These are phyloP conservation scores for Junco hyemalis DNA, from an alignment of 2,113 vertebrate genomes.

Conservation along the genomic window DNA sequence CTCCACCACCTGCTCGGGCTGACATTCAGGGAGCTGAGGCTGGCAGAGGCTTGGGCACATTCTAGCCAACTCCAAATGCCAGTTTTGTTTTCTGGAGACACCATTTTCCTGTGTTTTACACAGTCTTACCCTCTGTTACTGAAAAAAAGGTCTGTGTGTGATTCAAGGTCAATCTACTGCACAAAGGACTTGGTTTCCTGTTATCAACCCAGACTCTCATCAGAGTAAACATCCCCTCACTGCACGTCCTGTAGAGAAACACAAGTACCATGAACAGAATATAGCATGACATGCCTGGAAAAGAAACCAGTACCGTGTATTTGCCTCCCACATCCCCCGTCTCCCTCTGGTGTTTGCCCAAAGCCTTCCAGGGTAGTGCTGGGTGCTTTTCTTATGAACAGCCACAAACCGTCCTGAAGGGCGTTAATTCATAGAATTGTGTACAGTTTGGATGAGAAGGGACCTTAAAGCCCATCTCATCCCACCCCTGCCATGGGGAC, in stretches of 20 bases:
- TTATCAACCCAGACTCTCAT: slow-evolving; percentile 67
- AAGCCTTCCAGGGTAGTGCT: not conserved
- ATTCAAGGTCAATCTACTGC: slow-evolving; percentile 43
- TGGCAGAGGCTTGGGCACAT: slow-evolving; percentile 23
- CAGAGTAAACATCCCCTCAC: slow-evolving; percentile 27
- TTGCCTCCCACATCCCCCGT: not conserved
- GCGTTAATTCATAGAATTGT: not conserved
- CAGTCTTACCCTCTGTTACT: slow-evolving; percentile 51
- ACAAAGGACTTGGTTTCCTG: slow-evolving; percentile 66
- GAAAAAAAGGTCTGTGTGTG: slow-evolving; percentile 54
- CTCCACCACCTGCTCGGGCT: slow-evolving; percentile 42
- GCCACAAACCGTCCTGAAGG: not conserved
- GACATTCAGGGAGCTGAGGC: slow-evolving; percentile 46
- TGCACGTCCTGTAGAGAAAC: slow-evolving; percentile 41
- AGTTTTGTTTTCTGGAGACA: slow-evolving; percentile 55
- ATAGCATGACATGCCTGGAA: not conserved
- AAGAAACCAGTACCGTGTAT: not conserved
- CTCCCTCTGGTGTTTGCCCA: not conserved
- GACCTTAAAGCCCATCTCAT: not conserved
- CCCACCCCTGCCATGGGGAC: not conserved
- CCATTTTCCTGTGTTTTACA: slow-evolving; percentile 42
- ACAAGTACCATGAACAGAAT: not conserved
- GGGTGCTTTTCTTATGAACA: not conserved
- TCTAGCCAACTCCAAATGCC: slow-evolving; percentile 58
- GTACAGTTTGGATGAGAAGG: not conserved